Evolutionary conservation across 1,140 invertebrate genomes (phyloP), one percentile per base, ranked within the genome.

Genomic region (Andrena cerasifolii): DNA sequence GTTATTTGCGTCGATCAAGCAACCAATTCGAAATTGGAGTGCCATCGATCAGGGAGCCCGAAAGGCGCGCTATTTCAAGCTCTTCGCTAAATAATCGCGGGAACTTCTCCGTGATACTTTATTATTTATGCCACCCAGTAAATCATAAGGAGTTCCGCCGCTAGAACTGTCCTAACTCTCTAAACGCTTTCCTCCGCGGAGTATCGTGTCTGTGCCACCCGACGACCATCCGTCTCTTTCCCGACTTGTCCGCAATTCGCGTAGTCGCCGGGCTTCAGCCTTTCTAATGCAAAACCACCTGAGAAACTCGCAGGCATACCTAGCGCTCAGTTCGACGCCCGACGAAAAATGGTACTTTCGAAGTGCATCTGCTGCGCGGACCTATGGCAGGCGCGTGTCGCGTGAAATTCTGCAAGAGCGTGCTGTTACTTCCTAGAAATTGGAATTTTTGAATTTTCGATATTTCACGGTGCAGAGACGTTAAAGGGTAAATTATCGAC

Each of bases 251-350:
- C 49, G 47, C 58, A 53, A 59, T 40, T 21, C 24, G 49, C 45
- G 72, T 16, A 40, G 53, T 33, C 62, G 51, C 21, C 51, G 31
- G n/a, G 66, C 33, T 49, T 66, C 67, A 53, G 28, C 56, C 58
- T 58, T 65, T 51, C 79, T 75, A 78, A 82, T 82, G 84, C 80
- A 85, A 85, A 85, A 85, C 85, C 62, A 53, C 45, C 79, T 65
- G 28, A 72, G 81, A 85, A 85, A 85, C 85, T 85, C 74, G 65
- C 66, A 75, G 45, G 67, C 10, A 40, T 45, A 68, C 68, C n/a
- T 47, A 62, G 51, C 71, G 18, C 36, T 21, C 31, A 47, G 45
- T 70, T 63, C 59, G 54, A 76, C 54, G 78, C 81, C 75, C 63
- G 65, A 74, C 76, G 70, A 86, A 86, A 86, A 86, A 86, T 86